Evolutionary conservation across 2,113 vertebrate genomes (phyloP).

Genomic region (Scortum barcoo): DNA sequence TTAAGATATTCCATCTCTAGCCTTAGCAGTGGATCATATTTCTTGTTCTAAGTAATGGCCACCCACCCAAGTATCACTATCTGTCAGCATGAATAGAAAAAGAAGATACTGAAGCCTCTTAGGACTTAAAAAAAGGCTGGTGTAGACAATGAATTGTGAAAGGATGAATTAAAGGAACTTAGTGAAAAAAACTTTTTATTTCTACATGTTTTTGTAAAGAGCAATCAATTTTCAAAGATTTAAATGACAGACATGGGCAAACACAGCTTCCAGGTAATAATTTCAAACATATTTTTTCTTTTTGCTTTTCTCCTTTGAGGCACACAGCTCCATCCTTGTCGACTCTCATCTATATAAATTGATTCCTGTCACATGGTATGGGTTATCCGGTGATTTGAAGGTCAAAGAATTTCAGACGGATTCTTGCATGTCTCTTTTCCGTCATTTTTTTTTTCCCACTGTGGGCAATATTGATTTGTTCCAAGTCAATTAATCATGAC

Average conservation of each 20-base stretch:
- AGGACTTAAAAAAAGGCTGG: neutral
- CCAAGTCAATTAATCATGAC: slow-evolving; percentile 73
- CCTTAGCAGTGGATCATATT: too few relatives aligned
- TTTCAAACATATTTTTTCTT: slow-evolving; percentile 33
- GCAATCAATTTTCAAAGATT: slow-evolving; percentile 4
- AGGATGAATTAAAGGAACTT: too few relatives aligned
- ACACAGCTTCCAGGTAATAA: slow-evolving; percentile 33
- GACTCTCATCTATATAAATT: slow-evolving; percentile 66
- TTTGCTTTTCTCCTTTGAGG: slow-evolving; percentile 46
- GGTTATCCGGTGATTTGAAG: slow-evolving; percentile 76
- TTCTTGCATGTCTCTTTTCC: slow-evolving; percentile 58
- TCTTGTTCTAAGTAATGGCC: too few relatives aligned
- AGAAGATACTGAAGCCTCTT: neutral
- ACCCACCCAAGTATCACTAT: too few relatives aligned
- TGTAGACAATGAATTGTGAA: neutral
- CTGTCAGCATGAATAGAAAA: neutral
- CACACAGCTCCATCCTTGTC: slow-evolving; percentile 9
- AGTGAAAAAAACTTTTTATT: neutral
- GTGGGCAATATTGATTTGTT: slow-evolving; percentile 73
- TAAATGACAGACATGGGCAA: slow-evolving; percentile 15
- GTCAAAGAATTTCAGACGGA: slow-evolving; percentile 73
- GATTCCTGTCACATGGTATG: slow-evolving; percentile 69
- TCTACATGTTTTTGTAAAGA: slow-evolving; percentile 1
- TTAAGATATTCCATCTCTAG: too few relatives aligned
- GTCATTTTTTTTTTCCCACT: slow-evolving; percentile 26